Evolutionary conservation across 2,113 vertebrate species (phyloP), one percentile per base, ranked within the genome.

Genomic region (Bambusicola thoracicus): DNA sequence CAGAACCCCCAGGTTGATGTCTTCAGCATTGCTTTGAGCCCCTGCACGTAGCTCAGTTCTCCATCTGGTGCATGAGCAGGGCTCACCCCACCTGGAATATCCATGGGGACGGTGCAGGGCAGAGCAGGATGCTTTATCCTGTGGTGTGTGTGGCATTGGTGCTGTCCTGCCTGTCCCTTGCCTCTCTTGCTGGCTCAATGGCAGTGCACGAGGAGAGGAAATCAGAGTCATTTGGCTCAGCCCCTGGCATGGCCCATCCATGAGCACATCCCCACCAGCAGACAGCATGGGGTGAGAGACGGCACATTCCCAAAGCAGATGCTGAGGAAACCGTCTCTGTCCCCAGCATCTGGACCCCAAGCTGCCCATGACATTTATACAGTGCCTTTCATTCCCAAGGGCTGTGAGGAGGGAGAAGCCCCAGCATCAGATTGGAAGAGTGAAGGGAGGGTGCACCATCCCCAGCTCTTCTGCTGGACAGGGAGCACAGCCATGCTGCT

Each of bases 21-120:
- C 72, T 70, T 51, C 84, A 76, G 59, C 65, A 40, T 36, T 40
- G 68, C 76, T 87, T 41, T 88, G 91, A 89, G 75, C 81, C 1
- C 0, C 46, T 67, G 83, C 90, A 44, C 70, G 2, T 0, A 69
- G 59, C 24, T 85, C 3, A 34, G 38, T 25, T 48, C 27, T 30
- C 27, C 6, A 36, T 87, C n/a, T 69, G 34, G 58, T 70, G 53
- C 49, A 53, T 30, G 15, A 53, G 8, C 51, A 70, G 82, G 19
- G 20, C 80, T 81, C 74, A 1, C 13, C 90, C 81, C 95, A 93
- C 87, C 92, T 93, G 91, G 80, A 94, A 84, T 81, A 94, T 95
- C 87, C 89, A 80, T 73, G 77, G 49, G 58, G 59, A 43, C 0
- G 0, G 38, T 73, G 72, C 0, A 0, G 24, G 30, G 49, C 72